Percentiles rank a stretch among this genome's conserved stretches.
Conservation (phyloP, 1,140 invertebrate species). For the Xylocopa sonorina region DNA sequence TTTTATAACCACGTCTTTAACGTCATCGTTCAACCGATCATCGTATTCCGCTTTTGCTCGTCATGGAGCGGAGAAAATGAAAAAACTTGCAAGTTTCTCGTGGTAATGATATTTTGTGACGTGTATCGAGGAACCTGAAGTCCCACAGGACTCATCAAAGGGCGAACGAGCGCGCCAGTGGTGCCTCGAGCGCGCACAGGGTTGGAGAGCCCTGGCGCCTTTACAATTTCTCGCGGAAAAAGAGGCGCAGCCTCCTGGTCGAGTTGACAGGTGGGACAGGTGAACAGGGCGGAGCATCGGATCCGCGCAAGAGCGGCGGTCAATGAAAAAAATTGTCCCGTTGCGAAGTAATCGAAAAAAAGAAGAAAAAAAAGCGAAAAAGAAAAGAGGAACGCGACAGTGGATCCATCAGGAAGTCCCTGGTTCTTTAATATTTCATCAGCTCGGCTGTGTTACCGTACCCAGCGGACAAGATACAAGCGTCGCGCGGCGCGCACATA, state of each 20-base stretch:
- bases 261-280: slow-evolving; percentile 49
- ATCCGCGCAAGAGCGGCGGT: slow-evolving; percentile 3
- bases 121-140: too few species aligned
- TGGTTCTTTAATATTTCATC: slow-evolving; percentile 71
- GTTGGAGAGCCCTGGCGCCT: neutral
- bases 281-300: slow-evolving; percentile 43
- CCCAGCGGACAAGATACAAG: slow-evolving; percentile 31
- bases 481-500: too few species aligned
- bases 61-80: too few species aligned
- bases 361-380: too few species aligned
- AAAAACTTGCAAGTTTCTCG: too few species aligned
- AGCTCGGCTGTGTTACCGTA: slow-evolving; percentile 32
- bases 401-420: slow-evolving; percentile 61
- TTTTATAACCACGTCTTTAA: too few species aligned
- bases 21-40: too few species aligned
- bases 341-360: slow-evolving; percentile 52
- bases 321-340: slow-evolving; percentile 41
- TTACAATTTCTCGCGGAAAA: slow-evolving; percentile 39
- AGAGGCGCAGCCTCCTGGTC: slow-evolving; percentile 43
- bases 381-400: too few species aligned
- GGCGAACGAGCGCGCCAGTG: neutral
- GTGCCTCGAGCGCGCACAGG: too few species aligned
- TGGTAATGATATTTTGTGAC: too few species aligned
- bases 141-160: too few species aligned
- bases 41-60: too few species aligned